Percentiles rank a stretch among this genome's conserved stretches.
Conservation (phyloP, 2,888 invertebrate species). For the Blera fallax region DNA sequence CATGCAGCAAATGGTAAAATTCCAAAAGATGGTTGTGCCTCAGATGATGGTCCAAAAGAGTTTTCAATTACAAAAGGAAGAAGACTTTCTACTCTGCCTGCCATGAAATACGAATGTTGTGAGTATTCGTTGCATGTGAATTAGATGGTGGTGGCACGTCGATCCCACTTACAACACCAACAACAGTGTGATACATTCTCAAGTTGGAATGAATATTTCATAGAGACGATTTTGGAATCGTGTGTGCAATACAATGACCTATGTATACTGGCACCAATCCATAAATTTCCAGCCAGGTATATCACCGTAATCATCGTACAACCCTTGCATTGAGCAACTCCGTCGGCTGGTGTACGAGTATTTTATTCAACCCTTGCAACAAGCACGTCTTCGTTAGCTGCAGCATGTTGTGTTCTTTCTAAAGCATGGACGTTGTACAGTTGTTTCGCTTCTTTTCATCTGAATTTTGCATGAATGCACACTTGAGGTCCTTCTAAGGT, state of each 20-base stretch:
- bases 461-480: not conserved
- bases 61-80: constrained; percentile 21
- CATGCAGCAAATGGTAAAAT: constrained; percentile 4
- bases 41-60: constrained; percentile 5
- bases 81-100: not conserved
- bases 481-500: not conserved
- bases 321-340: not conserved
- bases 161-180: not conserved
- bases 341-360: not conserved
- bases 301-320: not conserved
- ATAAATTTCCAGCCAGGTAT: constrained; percentile 24
- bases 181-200: constrained; percentile 17
- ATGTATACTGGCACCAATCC: constrained; percentile 12
- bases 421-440: not conserved
- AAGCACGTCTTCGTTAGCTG: not conserved
- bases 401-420: not conserved
- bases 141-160: not conserved
- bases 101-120: not conserved
- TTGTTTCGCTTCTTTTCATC: not conserved
- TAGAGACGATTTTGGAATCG: constrained; percentile 3
- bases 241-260: constrained; percentile 16
- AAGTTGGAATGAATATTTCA: constrained; percentile 36
- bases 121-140: not conserved
- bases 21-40: not conserved
- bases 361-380: not conserved